These are phyloP conservation scores for Phalacrocorax carbo DNA, from an alignment of 2,113 vertebrate species.

Conservation along the genomic window DNA sequence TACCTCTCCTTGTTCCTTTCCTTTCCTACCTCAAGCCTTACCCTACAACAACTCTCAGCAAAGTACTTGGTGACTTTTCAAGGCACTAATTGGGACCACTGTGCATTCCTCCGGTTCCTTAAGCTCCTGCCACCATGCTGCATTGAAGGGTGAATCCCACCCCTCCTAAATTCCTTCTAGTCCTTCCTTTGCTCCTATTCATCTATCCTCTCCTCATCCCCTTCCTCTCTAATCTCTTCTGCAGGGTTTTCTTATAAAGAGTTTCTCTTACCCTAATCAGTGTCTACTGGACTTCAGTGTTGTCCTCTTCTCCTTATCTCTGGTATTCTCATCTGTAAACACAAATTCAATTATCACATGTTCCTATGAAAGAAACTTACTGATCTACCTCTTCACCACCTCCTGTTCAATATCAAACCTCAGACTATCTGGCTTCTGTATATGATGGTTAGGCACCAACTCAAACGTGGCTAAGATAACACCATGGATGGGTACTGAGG, in stretches of 20 bases:
- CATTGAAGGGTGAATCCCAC: not conserved
- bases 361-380: not conserved
- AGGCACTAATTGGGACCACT: not conserved
- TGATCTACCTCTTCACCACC: not conserved
- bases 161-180: not conserved
- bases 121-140: not conserved
- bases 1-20: not conserved
- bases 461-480: not conserved
- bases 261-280: not conserved
- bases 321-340: not conserved
- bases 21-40: not conserved
- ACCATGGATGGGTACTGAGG: not conserved
- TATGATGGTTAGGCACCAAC: not conserved
- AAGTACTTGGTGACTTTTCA: not conserved
- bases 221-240: not conserved
- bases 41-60: not conserved
- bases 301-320: not conserved
- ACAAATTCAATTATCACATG: not conserved
- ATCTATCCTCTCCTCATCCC: not conserved
- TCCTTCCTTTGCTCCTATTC: not conserved
- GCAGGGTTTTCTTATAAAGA: not conserved
- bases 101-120: not conserved
- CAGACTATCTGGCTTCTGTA: not conserved
- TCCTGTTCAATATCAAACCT: not conserved
- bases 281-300: not conserved